phyloP scores from a whole-genome alignment of 2,888 invertebrate genomes.

The Napeogenes sylphis region DNA sequence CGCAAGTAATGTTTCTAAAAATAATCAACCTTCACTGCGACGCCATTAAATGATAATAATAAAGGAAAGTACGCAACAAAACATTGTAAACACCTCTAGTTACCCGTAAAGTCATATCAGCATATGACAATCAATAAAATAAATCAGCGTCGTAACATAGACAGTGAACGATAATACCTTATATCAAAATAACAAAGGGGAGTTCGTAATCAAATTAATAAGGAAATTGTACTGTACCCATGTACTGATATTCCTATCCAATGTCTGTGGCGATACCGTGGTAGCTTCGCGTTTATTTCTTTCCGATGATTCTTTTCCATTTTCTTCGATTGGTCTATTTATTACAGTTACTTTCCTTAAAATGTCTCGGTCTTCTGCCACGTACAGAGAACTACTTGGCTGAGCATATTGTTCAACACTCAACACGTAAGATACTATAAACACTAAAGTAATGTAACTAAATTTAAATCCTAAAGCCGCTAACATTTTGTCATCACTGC shows the following conservation, averaged over 20 bases:
- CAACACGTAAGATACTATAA: conserved; percentile 49
- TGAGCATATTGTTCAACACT: conserved; percentile 53
- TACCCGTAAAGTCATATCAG: conserved; percentile 17
- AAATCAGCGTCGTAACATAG: conserved; percentile 37
- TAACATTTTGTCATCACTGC: conserved; percentile 74
- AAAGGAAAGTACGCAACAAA: conserved; percentile 37
- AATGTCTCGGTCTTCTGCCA: conserved; percentile 47
- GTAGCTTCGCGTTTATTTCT: conserved; percentile 65
- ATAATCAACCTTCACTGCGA: conserved; percentile 20
- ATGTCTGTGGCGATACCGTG: conserved; percentile 45
- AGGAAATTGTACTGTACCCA: conserved; percentile 55
- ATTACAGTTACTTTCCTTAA: conserved; percentile 52
- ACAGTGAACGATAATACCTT: conserved; percentile 34
- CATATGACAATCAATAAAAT: conserved; percentile 31
- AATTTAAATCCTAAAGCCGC: conserved; percentile 56
- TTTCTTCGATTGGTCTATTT: conserved; percentile 47
- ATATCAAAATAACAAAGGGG: conserved; percentile 49
- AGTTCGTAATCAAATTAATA: conserved; percentile 35
- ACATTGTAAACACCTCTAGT: conserved; percentile 22
- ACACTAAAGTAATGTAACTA: conserved; percentile 50
- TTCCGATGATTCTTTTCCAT: conserved; percentile 37
- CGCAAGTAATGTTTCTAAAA: conserved; percentile 28
- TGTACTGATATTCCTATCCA: conserved; percentile 66
- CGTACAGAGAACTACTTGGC: conserved; percentile 55
- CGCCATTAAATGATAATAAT: conserved; percentile 32